Base-by-base conservation (phyloP, 2,113 vertebrate species). In the Ophiodon elongatus region DNA sequence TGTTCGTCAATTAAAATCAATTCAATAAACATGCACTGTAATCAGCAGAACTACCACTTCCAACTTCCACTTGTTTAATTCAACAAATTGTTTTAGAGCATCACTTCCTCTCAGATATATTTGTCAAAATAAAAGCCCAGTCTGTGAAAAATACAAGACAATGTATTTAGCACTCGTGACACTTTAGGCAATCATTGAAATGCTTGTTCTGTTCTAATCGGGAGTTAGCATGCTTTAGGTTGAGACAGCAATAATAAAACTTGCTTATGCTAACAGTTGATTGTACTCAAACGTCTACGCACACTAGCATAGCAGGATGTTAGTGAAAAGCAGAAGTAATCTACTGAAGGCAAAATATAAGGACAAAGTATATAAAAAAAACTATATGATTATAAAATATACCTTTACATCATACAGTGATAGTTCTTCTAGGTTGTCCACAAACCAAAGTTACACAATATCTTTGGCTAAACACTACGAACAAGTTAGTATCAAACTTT, bases 401-500 rank as follows among this genome's bases (percentile, higher is more conserved):
- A 85, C 52, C 81, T 74, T 85, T 47, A 83, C 73, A 62, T 87
- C 19, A 14, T 69, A 84, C 43, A 84, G 73, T 27, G 65, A 65
- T 27, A 1, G 4, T 57, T 77, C 3, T 60, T 86, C 13, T 52
- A 80, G 75, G 85, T 79, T 76, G 62, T 89, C 73, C 57, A 88
- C 68, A 74, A 77, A 85, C 80, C 73, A 86, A 84, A 88, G 63
- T 68, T 60, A 39, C 60, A 88, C n/a, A 21, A 52, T 73, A 35
- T 80, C 84, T 91, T 88, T 91, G 91, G 88, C 84, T 89, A 86
- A 86, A 76, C 72, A 66, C 77, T 6, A 75, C 80, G 0, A 35
- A 68, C 59, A 5, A 47, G 3, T 71, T 45, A 31, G 76, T 83
- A 80, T 79, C 76, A 78, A 83, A 82, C 43, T 62, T 57, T 29